phyloP scores from a whole-genome alignment of 2,113 vertebrate species.

The Verasper variegatus region DNA sequence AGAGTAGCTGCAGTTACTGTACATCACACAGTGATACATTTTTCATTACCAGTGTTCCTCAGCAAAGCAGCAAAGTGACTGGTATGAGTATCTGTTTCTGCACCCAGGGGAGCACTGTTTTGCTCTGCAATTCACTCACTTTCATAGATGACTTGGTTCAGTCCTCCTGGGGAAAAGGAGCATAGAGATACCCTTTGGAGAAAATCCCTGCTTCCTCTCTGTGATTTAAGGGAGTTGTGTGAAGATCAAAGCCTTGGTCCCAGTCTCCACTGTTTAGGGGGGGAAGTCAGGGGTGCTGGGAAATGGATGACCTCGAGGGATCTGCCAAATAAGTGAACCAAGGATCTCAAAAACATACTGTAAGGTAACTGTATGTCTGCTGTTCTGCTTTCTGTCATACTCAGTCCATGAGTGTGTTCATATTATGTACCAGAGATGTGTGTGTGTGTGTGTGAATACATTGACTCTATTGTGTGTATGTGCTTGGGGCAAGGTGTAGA shows the following conservation, averaged over 20 bases:
- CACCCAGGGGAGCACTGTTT: constrained; percentile 73
- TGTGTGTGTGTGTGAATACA: constrained; percentile 10
- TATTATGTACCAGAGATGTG: not conserved
- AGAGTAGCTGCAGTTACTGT: constrained; percentile 52
- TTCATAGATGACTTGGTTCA: constrained; percentile 74
- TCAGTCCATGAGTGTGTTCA: constrained; percentile 33
- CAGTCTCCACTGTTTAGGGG: constrained; percentile 60
- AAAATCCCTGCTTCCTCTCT: constrained; percentile 69
- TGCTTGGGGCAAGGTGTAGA: constrained; percentile 69
- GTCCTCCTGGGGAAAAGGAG: constrained; percentile 71
- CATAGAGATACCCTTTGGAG: constrained; percentile 74
- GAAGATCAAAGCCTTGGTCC: constrained; percentile 77
- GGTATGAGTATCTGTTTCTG: constrained; percentile 53
- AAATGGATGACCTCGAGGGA: constrained; percentile 68
- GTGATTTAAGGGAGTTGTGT: constrained; percentile 70
- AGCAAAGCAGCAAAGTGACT: not conserved
- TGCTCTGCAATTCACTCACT: constrained; percentile 73
- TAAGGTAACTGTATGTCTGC: constrained; percentile 49
- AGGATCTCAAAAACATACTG: constrained; percentile 56
- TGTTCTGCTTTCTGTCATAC: constrained; percentile 21
- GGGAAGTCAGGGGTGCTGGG: constrained; percentile 63
- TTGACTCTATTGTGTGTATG: constrained; percentile 17
- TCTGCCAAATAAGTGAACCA: constrained; percentile 45
- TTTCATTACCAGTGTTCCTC: constrained; percentile 62
- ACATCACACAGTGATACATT: constrained; percentile 57